These are phyloP conservation scores for Melanotaenia parkinsoni DNA, from an alignment of 2,797 vertebrate species.

Conservation along the genomic window DNA sequence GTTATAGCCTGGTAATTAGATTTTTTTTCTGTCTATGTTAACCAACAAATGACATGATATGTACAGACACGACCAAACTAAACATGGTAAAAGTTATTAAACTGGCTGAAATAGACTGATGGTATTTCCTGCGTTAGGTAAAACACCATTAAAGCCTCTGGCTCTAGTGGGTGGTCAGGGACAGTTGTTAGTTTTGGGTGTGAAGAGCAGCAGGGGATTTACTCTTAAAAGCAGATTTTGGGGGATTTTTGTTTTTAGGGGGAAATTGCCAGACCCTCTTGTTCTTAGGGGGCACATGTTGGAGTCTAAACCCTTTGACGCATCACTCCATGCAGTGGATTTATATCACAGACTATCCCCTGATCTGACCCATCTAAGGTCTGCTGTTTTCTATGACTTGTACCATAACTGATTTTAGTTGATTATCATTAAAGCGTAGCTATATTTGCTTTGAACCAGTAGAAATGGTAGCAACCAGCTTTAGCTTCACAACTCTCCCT, in stretches of 20 bases:
- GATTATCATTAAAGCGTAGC: conserved; percentile 31
- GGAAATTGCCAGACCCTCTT: conserved; percentile 41
- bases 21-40: not conserved
- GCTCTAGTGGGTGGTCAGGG: conserved; percentile 49
- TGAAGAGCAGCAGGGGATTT: conserved; percentile 68
- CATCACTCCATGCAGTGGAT: not conserved
- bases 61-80: conserved; percentile 5
- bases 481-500: not conserved
- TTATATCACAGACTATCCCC: not conserved
- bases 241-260: conserved; percentile 68
- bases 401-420: conserved; percentile 35
- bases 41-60: conserved; percentile 11
- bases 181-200: conserved; percentile 74
- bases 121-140: conserved; percentile 26
- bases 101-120: conserved; percentile 1
- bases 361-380: conserved; percentile 7
- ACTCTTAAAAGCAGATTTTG: conserved; percentile 68
- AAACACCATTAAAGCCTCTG: conserved; percentile 44
- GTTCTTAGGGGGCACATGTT: conserved; percentile 44
- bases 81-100: conserved; percentile 24
- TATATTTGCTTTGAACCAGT: conserved; percentile 37
- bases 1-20: conserved; percentile 14
- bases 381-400: conserved; percentile 30
- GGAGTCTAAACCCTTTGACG: conserved; percentile 57
- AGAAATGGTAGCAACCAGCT: conserved; percentile 5